phyloP scores from a whole-genome alignment of 1,140 invertebrate species.

The Caenorhabditis latens region DNA sequence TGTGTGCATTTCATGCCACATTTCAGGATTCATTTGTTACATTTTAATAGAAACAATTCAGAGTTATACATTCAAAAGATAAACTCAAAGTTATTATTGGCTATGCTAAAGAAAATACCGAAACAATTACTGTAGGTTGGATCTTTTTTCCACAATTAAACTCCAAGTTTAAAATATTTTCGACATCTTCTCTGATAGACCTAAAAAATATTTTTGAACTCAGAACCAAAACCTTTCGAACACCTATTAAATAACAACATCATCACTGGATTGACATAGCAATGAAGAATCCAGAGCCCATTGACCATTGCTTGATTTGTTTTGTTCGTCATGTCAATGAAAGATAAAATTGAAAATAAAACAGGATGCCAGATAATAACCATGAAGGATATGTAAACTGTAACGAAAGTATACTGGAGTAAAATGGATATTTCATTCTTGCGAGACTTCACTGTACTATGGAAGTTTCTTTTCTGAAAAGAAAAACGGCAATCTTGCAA shows the following conservation, averaged over 20 bases:
- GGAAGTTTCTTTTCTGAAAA: background rate
- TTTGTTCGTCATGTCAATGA: background rate
- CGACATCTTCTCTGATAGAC: conserved; percentile 5
- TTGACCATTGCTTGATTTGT: background rate
- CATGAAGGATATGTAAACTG: conserved; percentile 1
- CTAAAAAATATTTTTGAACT: background rate
- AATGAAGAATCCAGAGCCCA: background rate
- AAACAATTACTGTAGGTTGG: background rate
- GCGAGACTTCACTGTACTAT: background rate
- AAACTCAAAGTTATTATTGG: too few relatives aligned
- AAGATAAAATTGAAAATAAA: background rate
- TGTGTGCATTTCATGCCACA: too few relatives aligned
- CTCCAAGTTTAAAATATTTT: background rate
- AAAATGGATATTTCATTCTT: conserved; percentile 5
- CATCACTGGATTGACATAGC: background rate
- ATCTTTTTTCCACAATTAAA: background rate
- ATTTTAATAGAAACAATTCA: too few relatives aligned
- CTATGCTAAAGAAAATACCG: background rate
- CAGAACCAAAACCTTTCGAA: background rate
- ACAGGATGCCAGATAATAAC: conserved; percentile 3
- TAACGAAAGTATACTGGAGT: conserved; percentile 10
- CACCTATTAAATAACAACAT: background rate
- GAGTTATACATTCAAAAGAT: too few relatives aligned
- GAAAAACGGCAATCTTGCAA: too few relatives aligned
- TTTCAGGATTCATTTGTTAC: too few relatives aligned